Conservation (phyloP, 2,888 invertebrate species). For the Tridacna gigas region DNA sequence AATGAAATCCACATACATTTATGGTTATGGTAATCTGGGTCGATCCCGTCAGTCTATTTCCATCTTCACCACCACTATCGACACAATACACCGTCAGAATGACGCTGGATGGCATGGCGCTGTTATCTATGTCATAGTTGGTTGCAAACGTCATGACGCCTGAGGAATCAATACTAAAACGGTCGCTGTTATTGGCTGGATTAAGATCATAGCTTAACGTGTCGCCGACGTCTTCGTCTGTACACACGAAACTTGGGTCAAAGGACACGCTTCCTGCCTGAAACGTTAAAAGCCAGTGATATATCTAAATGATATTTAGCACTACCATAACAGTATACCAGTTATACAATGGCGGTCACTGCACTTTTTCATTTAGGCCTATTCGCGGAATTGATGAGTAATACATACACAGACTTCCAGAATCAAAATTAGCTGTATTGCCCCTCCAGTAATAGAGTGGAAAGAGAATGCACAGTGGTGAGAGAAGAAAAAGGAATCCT, state of each 20-base stretch:
- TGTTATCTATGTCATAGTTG: constrained; percentile 65
- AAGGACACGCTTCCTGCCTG: constrained; percentile 49
- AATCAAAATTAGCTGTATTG: too few relatives aligned
- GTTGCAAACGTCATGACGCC: constrained; percentile 56
- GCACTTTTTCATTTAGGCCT: too few relatives aligned
- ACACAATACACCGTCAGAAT: constrained; percentile 53
- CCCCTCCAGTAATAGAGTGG: too few relatives aligned
- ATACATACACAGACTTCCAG: too few relatives aligned
- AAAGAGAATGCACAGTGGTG: too few relatives aligned
- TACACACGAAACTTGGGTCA: constrained; percentile 48
- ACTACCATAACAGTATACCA: not conserved
- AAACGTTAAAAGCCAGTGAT: not conserved
- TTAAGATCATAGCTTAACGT: constrained; percentile 45
- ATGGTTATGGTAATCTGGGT: constrained; percentile 42
- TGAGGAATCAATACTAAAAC: constrained; percentile 54
- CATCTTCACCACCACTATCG: constrained; percentile 44
- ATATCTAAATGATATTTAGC: not conserved
- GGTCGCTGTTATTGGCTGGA: constrained; percentile 40
- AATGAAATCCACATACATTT: constrained; percentile 22
- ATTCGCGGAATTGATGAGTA: too few relatives aligned
- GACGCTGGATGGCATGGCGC: constrained; percentile 38
- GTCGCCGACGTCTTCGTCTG: constrained; percentile 56
- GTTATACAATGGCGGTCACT: not conserved
- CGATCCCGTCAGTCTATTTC: constrained; percentile 6
- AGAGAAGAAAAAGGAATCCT: too few relatives aligned